A percentile compares a stretch with the other conserved stretches of the same genome.
These are phyloP conservation scores for Hyla sarda DNA, from an alignment of 2,113 vertebrate species.

Conservation along the genomic window DNA sequence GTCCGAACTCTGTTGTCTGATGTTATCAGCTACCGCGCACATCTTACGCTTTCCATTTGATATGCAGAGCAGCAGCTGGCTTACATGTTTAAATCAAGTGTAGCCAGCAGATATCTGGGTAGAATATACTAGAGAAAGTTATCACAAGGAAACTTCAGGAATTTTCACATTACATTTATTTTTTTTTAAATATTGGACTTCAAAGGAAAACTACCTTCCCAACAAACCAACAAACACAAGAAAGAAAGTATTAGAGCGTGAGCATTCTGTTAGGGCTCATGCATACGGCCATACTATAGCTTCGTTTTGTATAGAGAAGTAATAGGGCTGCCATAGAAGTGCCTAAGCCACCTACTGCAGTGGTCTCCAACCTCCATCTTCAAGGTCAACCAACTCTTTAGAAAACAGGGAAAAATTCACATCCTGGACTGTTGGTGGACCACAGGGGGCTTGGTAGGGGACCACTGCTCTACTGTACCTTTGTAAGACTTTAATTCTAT, in stretches of 20 bases:
- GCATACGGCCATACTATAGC: no score
- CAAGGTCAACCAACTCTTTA: no score
- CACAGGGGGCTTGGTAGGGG: no score
- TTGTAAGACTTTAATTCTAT: no score
- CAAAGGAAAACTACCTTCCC: neutral
- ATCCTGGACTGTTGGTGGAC: no score
- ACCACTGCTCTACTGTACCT: no score
- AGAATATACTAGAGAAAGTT: slow-evolving; percentile 5
- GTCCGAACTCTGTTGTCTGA: slow-evolving; percentile 52
- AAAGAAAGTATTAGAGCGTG: neutral
- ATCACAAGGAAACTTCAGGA: slow-evolving; percentile 27
- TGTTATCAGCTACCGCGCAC: slow-evolving; percentile 22
- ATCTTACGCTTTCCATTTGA: slow-evolving; percentile 39
- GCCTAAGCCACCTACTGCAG: no score
- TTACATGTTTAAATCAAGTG: slow-evolving; percentile 29
- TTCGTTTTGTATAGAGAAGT: no score
- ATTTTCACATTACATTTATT: neutral
- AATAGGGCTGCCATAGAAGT: neutral
- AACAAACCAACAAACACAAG: neutral
- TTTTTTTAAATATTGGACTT: neutral
- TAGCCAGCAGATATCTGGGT: slow-evolving; percentile 24
- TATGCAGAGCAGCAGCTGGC: slow-evolving; percentile 24
- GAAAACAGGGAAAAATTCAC: no score
- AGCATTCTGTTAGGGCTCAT: neutral
- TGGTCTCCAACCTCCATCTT: no score